Percentiles rank a stretch among this genome's conserved stretches.
Conservation (phyloP, 2,113 vertebrate genomes). For the Vidua macroura region DNA sequence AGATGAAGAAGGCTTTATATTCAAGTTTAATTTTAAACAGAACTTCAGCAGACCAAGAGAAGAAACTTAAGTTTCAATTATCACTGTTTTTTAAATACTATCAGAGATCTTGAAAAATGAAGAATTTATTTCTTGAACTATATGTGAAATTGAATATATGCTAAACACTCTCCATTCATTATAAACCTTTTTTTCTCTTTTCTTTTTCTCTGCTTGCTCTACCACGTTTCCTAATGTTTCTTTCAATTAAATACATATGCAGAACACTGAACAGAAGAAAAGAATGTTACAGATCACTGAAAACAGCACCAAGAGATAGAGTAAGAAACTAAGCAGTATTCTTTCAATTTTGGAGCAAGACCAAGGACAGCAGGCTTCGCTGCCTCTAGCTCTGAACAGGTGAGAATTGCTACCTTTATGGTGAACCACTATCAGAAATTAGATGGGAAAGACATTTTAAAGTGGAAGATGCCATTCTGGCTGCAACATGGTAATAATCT, state of each 20-base stretch:
- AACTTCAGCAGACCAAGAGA: not conserved
- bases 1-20: not conserved
- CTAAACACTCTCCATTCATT: not conserved
- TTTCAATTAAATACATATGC: not conserved
- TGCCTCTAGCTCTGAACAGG: not conserved
- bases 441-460: not conserved
- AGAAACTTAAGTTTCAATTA: not conserved
- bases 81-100: not conserved
- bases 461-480: not conserved
- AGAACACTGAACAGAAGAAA: not conserved
- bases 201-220: accelerated
- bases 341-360: not conserved
- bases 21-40: not conserved
- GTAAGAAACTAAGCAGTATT: not conserved
- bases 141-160: accelerated
- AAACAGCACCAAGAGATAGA: not conserved
- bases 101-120: not conserved
- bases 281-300: not conserved
- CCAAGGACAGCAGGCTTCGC: not conserved
- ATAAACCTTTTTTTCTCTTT: not conserved
- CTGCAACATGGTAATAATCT: not conserved
- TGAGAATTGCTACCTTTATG: not conserved
- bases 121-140: not conserved
- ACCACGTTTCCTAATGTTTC: not conserved
- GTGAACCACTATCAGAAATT: not conserved